Conservation (phyloP, 2,113 vertebrate genomes). For the Cyphomyrus plagiostoma region DNA sequence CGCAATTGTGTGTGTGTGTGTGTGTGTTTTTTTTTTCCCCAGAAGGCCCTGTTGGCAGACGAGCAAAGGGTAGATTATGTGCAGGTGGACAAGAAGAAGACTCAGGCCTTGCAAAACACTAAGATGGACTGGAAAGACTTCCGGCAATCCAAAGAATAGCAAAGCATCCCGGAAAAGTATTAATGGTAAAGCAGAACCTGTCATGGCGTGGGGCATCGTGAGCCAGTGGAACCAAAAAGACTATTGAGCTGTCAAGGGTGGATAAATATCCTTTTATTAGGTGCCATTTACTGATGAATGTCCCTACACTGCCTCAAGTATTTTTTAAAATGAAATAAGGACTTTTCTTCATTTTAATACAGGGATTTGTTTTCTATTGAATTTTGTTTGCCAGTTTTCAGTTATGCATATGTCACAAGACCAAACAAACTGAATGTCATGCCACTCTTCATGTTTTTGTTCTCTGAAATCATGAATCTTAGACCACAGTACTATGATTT, state of each 20-base stretch:
- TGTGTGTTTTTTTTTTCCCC: conserved; percentile 18
- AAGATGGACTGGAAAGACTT: conserved; percentile 92
- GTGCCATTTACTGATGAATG: conserved; percentile 7
- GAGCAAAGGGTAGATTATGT: conserved; percentile 92
- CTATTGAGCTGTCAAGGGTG: not conserved
- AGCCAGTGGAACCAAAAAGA: not conserved
- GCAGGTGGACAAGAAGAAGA: conserved; percentile 92
- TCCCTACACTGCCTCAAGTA: not conserved
- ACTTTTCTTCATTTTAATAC: not conserved
- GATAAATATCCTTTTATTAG: not conserved
- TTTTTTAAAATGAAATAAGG: not conserved
- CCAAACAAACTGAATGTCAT: not conserved
- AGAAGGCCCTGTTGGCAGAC: conserved; percentile 84
- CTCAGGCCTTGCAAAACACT: conserved; percentile 91
- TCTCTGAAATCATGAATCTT: not conserved
- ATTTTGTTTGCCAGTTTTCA: not conserved
- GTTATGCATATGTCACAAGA: not conserved
- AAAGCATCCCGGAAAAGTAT: not conserved
- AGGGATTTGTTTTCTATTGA: conserved; percentile 1
- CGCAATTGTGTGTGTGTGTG: not conserved
- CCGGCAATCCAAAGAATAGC: conserved; percentile 82
- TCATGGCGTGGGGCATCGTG: not conserved
- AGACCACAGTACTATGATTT: not conserved
- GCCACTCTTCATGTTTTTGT: not conserved
- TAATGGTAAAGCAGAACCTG: not conserved